Percentiles rank a stretch among this genome's conserved stretches.
Conservation (phyloP, 1,140 invertebrate genomes). For the Pseudoatta argentina region DNA sequence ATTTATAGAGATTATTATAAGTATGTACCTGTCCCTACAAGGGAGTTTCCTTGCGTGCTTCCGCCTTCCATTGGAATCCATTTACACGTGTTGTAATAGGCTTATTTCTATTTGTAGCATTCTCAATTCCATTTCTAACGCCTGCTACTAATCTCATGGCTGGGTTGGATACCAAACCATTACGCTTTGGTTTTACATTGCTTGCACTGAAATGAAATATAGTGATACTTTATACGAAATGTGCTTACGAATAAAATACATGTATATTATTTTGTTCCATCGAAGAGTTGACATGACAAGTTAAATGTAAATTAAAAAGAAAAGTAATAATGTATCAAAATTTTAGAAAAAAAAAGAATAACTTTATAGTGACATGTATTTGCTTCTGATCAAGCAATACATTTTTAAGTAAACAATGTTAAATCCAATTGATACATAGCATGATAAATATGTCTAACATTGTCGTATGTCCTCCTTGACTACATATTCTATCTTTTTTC, state of each 20-base stretch:
- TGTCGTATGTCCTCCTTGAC: constrained; percentile 58
- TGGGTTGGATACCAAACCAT: constrained; percentile 96
- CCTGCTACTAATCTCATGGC: constrained; percentile 91
- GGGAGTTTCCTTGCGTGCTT: constrained; percentile 85
- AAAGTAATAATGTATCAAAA: constrained; percentile 11
- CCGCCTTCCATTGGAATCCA: constrained; percentile 86
- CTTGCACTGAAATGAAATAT: constrained; percentile 80
- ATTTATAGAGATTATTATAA: background rate
- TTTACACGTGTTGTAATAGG: constrained; percentile 85
- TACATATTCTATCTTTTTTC: constrained; percentile 62
- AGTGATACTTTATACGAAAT: background rate
- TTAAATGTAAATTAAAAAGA: constrained; percentile 25
- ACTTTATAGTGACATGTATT: constrained; percentile 18
- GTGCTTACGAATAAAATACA: background rate
- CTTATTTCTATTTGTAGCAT: constrained; percentile 86
- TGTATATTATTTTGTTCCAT: constrained; percentile 21
- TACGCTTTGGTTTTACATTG: constrained; percentile 91
- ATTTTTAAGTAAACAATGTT: constrained; percentile 28
- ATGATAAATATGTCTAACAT: constrained; percentile 57
- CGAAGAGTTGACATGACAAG: constrained; percentile 41
- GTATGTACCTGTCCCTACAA: constrained; percentile 83
- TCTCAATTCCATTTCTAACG: constrained; percentile 91
- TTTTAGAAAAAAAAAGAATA: constrained; percentile 23
- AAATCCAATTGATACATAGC: constrained; percentile 56
- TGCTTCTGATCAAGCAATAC: background rate